Conservation (phyloP, 53 echinoderm and acorn worm genomes). For the Paracentrotus lividus region DNA sequence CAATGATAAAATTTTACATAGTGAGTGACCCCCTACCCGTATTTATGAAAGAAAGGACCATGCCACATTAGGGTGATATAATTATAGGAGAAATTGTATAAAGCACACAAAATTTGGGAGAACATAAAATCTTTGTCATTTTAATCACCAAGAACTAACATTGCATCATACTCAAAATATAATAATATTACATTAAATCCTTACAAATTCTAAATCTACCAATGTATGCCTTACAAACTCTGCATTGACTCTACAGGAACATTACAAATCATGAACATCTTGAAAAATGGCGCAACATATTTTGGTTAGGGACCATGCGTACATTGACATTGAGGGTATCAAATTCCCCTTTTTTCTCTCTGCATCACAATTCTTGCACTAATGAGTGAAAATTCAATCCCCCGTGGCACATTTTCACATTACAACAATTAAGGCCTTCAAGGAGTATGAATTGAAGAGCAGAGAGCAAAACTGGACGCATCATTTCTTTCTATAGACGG, state of each 20-base stretch:
- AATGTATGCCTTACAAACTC: no score
- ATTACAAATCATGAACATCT: background rate
- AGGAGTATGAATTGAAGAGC: background rate
- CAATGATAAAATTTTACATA: background rate
- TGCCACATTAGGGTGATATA: no score
- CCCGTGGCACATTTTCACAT: constrained; percentile 4
- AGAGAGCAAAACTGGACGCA: background rate
- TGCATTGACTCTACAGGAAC: background rate
- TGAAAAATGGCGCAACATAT: background rate
- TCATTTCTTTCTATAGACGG: background rate
- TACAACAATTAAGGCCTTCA: constrained; percentile 50
- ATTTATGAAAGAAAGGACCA: no score
- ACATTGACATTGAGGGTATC: constrained; percentile 34
- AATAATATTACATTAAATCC: no score
- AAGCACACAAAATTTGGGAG: no score
- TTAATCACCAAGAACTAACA: no score
- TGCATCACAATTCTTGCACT: constrained; percentile 25
- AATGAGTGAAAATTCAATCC: constrained; percentile 46
- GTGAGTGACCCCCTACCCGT: no score
- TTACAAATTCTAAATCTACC: no score
- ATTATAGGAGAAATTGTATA: no score
- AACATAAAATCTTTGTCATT: no score
- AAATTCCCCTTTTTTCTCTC: constrained; percentile 29
- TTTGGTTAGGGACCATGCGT: constrained; percentile 26
- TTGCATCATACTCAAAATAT: no score